Evolutionary conservation across 2,113 vertebrate species (phyloP).

Genomic region (Rhinolophus ferrumequinum): DNA sequence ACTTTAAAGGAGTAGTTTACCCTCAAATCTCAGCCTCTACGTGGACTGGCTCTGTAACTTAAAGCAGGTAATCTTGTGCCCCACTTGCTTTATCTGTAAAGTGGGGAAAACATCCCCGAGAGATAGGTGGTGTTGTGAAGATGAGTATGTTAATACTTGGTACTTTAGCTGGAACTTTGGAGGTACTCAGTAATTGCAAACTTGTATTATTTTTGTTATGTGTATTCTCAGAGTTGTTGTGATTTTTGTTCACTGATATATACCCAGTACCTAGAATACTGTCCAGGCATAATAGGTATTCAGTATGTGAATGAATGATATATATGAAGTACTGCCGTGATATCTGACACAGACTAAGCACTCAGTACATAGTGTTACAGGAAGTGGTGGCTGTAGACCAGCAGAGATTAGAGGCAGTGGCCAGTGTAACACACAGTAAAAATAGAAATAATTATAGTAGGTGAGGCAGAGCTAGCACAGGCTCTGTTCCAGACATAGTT

Average conservation of each 20-base stretch:
- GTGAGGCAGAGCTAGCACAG: not conserved
- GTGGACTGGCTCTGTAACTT: not conserved
- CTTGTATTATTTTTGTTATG: not conserved
- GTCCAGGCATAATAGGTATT: not conserved
- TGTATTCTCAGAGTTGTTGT: not conserved
- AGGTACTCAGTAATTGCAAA: not conserved
- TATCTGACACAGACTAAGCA: not conserved
- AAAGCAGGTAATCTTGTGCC: not conserved
- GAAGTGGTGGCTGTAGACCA: not conserved
- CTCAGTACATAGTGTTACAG: not conserved
- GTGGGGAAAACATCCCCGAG: not conserved
- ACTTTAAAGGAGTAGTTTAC: not conserved
- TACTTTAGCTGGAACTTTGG: not conserved
- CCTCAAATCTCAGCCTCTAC: not conserved
- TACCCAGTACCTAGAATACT: not conserved
- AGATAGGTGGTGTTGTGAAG: not conserved
- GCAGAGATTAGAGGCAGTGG: not conserved
- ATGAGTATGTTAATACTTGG: conserved; percentile 8
- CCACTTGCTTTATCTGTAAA: not conserved
- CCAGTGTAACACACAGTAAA: not conserved
- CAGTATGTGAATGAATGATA: not conserved
- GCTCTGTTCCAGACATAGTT: not conserved
- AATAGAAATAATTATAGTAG: not conserved
- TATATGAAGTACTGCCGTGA: not conserved
- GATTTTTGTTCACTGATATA: not conserved